Percentiles rank a stretch among this genome's conserved stretches.
phyloP scores from a whole-genome alignment of 2,888 invertebrate species.

The Drosophila nr. perissopoda region DNA sequence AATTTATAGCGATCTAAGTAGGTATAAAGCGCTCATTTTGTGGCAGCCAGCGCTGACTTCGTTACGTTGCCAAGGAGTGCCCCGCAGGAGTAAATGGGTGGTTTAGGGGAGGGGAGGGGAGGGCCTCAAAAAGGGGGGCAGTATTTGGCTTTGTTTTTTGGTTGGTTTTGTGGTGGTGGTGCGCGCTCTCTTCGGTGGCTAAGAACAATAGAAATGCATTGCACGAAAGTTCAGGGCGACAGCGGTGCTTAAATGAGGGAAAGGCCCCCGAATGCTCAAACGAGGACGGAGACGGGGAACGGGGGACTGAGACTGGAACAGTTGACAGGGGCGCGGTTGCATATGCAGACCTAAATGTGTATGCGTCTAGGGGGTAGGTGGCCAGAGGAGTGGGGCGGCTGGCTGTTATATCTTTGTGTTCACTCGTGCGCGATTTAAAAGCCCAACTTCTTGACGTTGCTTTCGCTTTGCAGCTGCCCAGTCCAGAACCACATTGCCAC shows the following conservation, averaged over 20 bases:
- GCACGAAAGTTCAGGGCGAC: conserved; percentile 58
- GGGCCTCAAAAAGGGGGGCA: not conserved
- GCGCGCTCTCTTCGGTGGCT: conserved; percentile 33
- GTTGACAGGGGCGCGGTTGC: conserved; percentile 27
- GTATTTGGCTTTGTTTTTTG: conserved; percentile 43
- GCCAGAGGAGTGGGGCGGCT: not conserved
- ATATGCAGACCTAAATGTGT: conserved; percentile 19
- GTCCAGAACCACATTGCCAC: conserved; percentile 28
- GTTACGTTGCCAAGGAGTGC: conserved; percentile 77
- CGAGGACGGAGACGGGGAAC: not conserved
- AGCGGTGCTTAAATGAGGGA: conserved; percentile 36
- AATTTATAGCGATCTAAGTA: conserved; percentile 80
- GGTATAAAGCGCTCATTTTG: conserved; percentile 82
- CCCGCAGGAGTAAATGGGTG: conserved; percentile 65
- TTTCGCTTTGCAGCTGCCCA: conserved; percentile 59
- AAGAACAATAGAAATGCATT: conserved; percentile 76
- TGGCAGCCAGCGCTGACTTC: conserved; percentile 72
- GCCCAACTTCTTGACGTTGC: conserved; percentile 64
- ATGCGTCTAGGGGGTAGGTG: not conserved
- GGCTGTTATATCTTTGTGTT: conserved; percentile 43
- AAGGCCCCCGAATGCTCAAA: conserved; percentile 14
- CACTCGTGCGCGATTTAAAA: conserved; percentile 73
- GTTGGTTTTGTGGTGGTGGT: conserved; percentile 8
- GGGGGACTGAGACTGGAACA: not conserved
- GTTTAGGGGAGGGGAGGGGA: not conserved